Evolutionary conservation across 1,140 invertebrate genomes (phyloP).

Genomic region (Sycobia sp.): DNA sequence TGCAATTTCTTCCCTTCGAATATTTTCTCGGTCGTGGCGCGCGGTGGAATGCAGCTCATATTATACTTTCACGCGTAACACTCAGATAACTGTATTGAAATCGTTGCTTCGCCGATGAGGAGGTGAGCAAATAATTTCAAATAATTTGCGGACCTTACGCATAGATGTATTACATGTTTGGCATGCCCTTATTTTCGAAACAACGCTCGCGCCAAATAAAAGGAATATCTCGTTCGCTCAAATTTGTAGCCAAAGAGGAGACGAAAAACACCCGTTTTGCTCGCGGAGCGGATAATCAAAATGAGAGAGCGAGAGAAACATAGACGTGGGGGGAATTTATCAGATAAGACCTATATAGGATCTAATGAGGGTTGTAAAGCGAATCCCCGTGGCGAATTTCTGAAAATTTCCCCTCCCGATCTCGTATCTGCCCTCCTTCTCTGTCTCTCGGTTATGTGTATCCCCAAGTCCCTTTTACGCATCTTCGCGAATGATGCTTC

Average conservation of each 20-base stretch:
- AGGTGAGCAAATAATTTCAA: constrained; percentile 15
- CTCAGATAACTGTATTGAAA: too few species aligned
- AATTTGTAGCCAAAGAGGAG: constrained; percentile 17
- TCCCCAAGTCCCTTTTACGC: not conserved
- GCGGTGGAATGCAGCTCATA: too few species aligned
- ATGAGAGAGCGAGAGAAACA: too few species aligned
- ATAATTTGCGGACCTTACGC: too few species aligned
- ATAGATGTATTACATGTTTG: too few species aligned
- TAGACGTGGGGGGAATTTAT: constrained; percentile 6
- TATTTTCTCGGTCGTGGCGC: too few species aligned
- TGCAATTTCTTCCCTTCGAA: too few species aligned
- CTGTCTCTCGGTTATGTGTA: too few species aligned
- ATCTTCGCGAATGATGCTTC: not conserved
- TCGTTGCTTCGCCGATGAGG: too few species aligned
- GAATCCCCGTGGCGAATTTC: constrained; percentile 50
- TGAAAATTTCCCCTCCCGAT: constrained; percentile 38
- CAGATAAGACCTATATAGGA: constrained; percentile 32
- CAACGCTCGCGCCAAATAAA: not conserved
- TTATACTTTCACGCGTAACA: too few species aligned
- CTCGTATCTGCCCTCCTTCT: not conserved
- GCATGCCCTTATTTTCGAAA: not conserved
- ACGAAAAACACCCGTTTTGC: constrained; percentile 5
- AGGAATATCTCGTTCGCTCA: not conserved
- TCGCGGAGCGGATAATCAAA: too few species aligned
- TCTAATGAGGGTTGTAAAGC: constrained; percentile 47